Evolutionary conservation across 2,797 vertebrate species (phyloP), one percentile per base, ranked within the genome.

Genomic region (Phoeniculus purpureus): DNA sequence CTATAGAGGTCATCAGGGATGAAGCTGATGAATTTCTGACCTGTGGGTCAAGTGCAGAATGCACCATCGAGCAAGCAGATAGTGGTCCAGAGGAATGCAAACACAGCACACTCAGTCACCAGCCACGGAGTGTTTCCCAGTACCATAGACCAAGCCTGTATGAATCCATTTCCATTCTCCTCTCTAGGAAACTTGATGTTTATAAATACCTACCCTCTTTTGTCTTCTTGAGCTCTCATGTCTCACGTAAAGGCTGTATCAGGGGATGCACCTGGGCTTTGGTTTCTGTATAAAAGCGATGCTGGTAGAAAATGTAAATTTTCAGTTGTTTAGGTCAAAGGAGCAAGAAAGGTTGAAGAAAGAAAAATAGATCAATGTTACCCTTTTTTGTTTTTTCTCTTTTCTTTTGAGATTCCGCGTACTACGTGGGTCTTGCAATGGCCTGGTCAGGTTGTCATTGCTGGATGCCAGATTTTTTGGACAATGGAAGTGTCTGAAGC

Each of bases 371-470:
- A 37, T 43, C 43, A 43, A 16, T 16, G 43, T 43, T 43, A 43
- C 43, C 43, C 4, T 1, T 11, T 29, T 26, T 37, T 6, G 1
- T 40, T n/a, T 15, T 9, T 26, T 40, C 17, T 22, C 45, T 47
- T 47, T 21, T n/a, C 59, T 50, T 82, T 85, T 67, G 95, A 99
- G 99, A 96, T 96, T 89, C 96, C 96, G 75, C 98, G 98, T 71
- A 96, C 94, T 56, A 56, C 97, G 19, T 99, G 99, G 99, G 98
- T 99, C 91, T 97, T 99, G 82, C 97, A 95, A 3, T 99, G 98
- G 99, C 99, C 99, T 17, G 99, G 99, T 27, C 99, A 99, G 90
- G 99, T 99, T 93, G 98, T 98, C 76, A 99, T 99, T 40, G 98
- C 98, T 65, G 98, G 98, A 76, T 99, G 98, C 94, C 99, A 99